Evolutionary conservation across 2,888 invertebrate genomes (phyloP).

Genomic region (Glaucopsyche alexis): DNA sequence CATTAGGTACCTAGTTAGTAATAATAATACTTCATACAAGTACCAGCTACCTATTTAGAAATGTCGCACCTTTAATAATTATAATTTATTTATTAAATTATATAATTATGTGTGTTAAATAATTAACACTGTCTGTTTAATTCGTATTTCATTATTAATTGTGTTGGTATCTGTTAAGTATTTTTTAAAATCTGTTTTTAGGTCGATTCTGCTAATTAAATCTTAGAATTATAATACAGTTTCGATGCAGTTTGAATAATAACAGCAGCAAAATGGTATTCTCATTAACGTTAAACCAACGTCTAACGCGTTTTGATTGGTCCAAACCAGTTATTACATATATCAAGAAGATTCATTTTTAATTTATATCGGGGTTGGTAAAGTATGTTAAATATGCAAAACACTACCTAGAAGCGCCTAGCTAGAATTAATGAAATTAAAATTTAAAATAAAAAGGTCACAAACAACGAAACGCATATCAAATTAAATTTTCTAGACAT

Average conservation of each 20-base stretch:
- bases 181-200: background rate
- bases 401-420: background rate
- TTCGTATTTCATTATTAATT: background rate
- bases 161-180: background rate
- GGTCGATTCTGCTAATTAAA: too few species aligned
- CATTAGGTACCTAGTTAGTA: too few species aligned
- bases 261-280: background rate
- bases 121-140: background rate
- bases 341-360: too few species aligned
- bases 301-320: too few species aligned
- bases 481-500: conserved; percentile 27
- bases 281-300: too few species aligned
- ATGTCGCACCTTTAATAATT: background rate
- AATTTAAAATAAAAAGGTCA: background rate
- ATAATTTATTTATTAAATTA: background rate
- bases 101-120: background rate
- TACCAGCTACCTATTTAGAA: background rate
- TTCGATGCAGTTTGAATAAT: too few species aligned
- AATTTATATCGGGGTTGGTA: too few species aligned
- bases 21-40: too few species aligned
- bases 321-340: too few species aligned
- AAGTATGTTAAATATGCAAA: too few species aligned
- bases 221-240: too few species aligned
- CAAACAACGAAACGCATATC: background rate
- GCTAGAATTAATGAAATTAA: background rate